Evolutionary conservation across 2,888 invertebrate genomes (phyloP).

Genomic region (Heteromyza rotundicornis): DNA sequence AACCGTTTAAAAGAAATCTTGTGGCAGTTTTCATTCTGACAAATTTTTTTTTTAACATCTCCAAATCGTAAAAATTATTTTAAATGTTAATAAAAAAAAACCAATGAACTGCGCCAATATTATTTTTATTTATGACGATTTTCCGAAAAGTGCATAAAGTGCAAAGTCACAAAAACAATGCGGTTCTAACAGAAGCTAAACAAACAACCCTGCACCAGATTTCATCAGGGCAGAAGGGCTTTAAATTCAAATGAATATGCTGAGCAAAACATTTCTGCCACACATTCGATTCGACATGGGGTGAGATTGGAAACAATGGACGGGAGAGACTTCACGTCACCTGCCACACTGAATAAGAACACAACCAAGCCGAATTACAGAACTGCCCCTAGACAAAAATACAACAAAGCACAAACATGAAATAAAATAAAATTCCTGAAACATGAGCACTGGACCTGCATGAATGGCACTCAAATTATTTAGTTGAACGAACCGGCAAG

Average conservation of each 20-base stretch:
- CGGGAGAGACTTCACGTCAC: slow-evolving; percentile 63
- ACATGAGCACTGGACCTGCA: slow-evolving; percentile 54
- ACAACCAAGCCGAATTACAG: slow-evolving; percentile 30
- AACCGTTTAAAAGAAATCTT: no score
- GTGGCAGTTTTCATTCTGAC: no score
- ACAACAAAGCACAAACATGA: slow-evolving; percentile 15
- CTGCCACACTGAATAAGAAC: slow-evolving; percentile 60
- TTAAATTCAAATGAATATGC: slow-evolving; percentile 6
- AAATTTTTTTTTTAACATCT: no score
- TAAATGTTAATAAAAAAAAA: neutral
- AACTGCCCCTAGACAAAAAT: slow-evolving; percentile 31
- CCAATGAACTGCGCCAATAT: slow-evolving; percentile 6
- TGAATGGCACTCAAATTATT: slow-evolving; percentile 57
- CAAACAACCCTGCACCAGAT: slow-evolving; percentile 44
- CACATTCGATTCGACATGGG: slow-evolving; percentile 57
- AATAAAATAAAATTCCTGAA: slow-evolving; percentile 45
- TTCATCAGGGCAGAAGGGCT: slow-evolving; percentile 1
- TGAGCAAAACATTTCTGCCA: slow-evolving; percentile 44
- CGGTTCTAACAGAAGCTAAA: slow-evolving; percentile 36
- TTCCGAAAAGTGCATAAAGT: slow-evolving; percentile 1
- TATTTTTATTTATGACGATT: slow-evolving; percentile 17
- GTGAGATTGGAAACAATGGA: slow-evolving; percentile 58
- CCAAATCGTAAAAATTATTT: neutral
- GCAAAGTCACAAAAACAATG: neutral
- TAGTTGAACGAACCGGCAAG: slow-evolving; percentile 57